phyloP scores from a whole-genome alignment of 2,113 vertebrate species.

The Dasyprocta punctata region DNA sequence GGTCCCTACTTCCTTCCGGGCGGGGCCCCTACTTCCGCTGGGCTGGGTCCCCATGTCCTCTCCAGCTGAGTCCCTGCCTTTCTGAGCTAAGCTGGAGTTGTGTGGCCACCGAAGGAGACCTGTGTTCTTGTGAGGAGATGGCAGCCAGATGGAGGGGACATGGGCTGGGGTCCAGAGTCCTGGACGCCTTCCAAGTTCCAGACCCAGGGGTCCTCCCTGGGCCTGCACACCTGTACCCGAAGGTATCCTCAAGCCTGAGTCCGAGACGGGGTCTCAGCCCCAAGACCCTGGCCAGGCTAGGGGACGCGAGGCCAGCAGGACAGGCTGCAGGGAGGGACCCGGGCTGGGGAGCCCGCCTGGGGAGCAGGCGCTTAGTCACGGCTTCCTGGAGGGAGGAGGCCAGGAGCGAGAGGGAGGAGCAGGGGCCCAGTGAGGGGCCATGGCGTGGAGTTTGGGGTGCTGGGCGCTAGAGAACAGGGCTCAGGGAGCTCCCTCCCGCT shows the following conservation, averaged over 20 bases:
- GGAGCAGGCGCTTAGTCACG: rapidly evolving
- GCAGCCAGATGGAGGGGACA: too few species aligned
- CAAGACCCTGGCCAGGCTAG: neutral
- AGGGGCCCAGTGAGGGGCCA: rapidly evolving
- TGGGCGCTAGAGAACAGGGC: neutral
- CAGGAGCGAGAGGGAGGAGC: rapidly evolving
- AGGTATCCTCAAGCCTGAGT: neutral
- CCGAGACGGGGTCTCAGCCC: neutral
- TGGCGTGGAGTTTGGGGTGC: neutral
- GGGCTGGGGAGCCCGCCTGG: rapidly evolving
- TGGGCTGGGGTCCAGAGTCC: neutral
- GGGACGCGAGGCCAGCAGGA: too few species aligned
- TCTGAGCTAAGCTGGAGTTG: too few species aligned
- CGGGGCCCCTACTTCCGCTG: too few species aligned
- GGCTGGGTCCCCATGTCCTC: too few species aligned
- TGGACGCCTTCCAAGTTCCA: neutral
- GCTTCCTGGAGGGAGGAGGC: neutral
- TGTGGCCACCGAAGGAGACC: too few species aligned
- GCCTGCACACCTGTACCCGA: neutral
- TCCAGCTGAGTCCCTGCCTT: too few species aligned
- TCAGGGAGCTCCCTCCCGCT: neutral
- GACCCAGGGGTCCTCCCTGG: neutral
- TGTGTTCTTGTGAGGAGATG: too few species aligned
- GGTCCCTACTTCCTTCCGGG: too few species aligned
- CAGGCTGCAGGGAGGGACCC: rapidly evolving